These are phyloP conservation scores for Dolichopus griseipennis DNA, from an alignment of 2,888 invertebrate genomes.

Conservation along the genomic window DNA sequence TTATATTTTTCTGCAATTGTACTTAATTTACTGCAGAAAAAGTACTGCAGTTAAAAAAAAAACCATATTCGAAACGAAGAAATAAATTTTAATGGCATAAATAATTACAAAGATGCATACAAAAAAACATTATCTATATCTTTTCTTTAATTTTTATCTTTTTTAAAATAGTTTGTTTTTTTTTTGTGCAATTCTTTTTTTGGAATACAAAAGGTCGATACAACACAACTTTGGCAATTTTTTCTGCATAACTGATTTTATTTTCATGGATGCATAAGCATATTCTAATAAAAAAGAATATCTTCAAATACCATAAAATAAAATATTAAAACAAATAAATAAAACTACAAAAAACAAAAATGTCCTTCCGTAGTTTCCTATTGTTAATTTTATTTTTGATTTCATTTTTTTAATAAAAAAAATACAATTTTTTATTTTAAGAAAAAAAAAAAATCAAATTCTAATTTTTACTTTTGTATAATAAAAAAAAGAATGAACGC, in stretches of 20 bases:
- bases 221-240: neutral
- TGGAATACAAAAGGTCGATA: too few relatives aligned
- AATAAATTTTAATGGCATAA: too few relatives aligned
- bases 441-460: neutral
- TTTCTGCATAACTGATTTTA: constrained; percentile 3
- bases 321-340: neutral
- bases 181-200: too few relatives aligned
- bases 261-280: neutral
- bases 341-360: neutral
- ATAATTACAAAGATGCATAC: too few relatives aligned
- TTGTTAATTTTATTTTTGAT: neutral
- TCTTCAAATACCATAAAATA: neutral
- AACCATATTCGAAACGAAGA: too few relatives aligned
- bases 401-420: too few relatives aligned
- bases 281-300: neutral
- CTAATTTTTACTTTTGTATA: neutral
- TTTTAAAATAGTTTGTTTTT: too few relatives aligned
- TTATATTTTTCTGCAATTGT: too few relatives aligned
- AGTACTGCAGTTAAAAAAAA: too few relatives aligned
- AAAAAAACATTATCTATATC: too few relatives aligned
- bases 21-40: too few relatives aligned
- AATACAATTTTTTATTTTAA: neutral
- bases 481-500: neutral
- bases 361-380: neutral
- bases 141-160: too few relatives aligned